A percentile compares a stretch with the other conserved stretches of the same genome.
Evolutionary conservation across 2,113 vertebrate genomes (phyloP).

Genomic region (Condylura cristata): DNA sequence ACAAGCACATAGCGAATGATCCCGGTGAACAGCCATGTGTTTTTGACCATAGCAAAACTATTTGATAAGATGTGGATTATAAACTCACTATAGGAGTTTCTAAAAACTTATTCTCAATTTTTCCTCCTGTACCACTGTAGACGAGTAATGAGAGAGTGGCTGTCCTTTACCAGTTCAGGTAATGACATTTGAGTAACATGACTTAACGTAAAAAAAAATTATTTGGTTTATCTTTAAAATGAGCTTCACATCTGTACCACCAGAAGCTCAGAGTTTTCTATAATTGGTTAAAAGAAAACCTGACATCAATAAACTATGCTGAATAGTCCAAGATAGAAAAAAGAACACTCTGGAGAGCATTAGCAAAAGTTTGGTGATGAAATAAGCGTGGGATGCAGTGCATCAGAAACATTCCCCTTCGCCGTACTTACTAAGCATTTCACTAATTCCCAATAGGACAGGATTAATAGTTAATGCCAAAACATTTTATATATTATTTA

Average conservation of each 20-base stretch:
- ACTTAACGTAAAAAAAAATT: not conserved
- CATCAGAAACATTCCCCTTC: not conserved
- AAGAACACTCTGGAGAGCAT: not conserved
- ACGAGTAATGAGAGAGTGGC: not conserved
- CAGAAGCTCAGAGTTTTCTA: slow-evolving; percentile 18
- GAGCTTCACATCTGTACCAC: not conserved
- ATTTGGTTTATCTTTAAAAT: not conserved
- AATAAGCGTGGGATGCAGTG: not conserved
- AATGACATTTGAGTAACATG: not conserved
- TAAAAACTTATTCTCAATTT: not conserved
- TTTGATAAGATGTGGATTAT: not conserved
- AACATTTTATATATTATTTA: not conserved
- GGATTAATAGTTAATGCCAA: not conserved
- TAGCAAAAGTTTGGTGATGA: not conserved
- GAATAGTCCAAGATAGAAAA: not conserved
- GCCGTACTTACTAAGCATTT: slow-evolving; percentile 2
- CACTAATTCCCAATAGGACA: slow-evolving; percentile 33
- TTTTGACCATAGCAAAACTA: not conserved
- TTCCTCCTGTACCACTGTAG: not conserved
- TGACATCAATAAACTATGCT: not conserved
- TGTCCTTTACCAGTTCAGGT: not conserved
- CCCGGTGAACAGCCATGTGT: not conserved
- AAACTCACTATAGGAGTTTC: not conserved
- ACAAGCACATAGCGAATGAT: not conserved
- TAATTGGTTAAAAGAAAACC: not conserved